A percentile compares a stretch with the other conserved stretches of the same genome.
phyloP scores from a whole-genome alignment of 2,888 invertebrate genomes.

The Gymnosoma rotundatum region DNA sequence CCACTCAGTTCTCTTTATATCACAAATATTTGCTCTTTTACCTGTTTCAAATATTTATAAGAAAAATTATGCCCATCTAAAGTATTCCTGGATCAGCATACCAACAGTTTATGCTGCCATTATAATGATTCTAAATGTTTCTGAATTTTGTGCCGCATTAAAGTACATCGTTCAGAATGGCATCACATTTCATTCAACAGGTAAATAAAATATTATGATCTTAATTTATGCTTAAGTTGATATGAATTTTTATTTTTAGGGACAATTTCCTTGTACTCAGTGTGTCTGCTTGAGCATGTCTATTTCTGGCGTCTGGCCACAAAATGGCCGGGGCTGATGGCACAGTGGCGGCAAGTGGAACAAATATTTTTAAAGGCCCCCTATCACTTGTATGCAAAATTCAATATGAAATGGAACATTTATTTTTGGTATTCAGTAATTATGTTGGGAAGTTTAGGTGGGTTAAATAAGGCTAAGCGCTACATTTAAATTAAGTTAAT shows the following conservation, averaged over 20 bases:
- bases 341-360: conserved; percentile 78
- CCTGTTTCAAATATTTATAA: conserved; percentile 77
- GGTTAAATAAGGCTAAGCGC: neutral
- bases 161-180: conserved; percentile 73
- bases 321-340: conserved; percentile 79
- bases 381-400: conserved; percentile 77
- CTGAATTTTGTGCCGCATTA: conserved; percentile 76
- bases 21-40: conserved; percentile 79
- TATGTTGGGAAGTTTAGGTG: conserved; percentile 77
- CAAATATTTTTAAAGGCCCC: conserved; percentile 78
- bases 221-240: neutral
- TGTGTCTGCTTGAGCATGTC: conserved; percentile 78
- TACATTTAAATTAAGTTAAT: neutral
- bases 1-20: conserved; percentile 75
- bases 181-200: conserved; percentile 77
- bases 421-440: conserved; percentile 74
- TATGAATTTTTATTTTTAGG: conserved; percentile 53
- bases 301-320: conserved; percentile 79
- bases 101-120: conserved; percentile 75
- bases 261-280: conserved; percentile 75
- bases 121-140: conserved; percentile 74
- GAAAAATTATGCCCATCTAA: conserved; percentile 72
- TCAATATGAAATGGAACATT: conserved; percentile 76
- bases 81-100: conserved; percentile 77
- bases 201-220: conserved; percentile 62